These are phyloP conservation scores for Picathartes gymnocephalus DNA, from an alignment of 2,113 vertebrate species.

Conservation along the genomic window DNA sequence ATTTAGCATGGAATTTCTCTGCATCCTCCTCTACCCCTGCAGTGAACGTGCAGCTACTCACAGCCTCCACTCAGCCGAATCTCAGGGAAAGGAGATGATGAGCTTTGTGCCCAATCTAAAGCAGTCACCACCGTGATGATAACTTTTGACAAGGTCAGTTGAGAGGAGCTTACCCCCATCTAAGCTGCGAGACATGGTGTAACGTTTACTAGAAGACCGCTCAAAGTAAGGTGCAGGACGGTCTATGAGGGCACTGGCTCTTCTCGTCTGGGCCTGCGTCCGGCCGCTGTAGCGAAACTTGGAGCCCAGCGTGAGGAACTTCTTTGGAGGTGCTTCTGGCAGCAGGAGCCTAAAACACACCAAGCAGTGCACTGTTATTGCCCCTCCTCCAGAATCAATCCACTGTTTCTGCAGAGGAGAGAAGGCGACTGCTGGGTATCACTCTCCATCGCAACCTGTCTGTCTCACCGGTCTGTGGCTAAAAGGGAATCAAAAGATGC, in stretches of 20 bases:
- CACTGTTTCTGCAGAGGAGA: background rate
- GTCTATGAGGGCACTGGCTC: constrained; percentile 90
- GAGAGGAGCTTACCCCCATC: constrained; percentile 83
- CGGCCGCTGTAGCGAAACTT: constrained; percentile 97
- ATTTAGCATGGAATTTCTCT: background rate
- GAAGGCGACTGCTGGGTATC: background rate
- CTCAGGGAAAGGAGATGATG: background rate
- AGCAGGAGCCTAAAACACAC: constrained; percentile 82
- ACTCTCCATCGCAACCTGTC: background rate
- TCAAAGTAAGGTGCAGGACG: constrained; percentile 91
- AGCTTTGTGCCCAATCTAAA: background rate
- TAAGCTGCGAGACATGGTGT: constrained; percentile 93
- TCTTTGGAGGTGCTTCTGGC: constrained; percentile 93
- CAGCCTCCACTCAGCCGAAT: background rate
- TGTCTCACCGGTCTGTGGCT: background rate
- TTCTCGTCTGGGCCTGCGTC: constrained; percentile 90
- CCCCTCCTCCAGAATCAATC: background rate
- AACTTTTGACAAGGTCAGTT: background rate
- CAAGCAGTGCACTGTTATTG: background rate
- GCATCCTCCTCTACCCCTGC: background rate
- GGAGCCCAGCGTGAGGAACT: constrained; percentile 92
- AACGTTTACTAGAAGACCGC: constrained; percentile 90
- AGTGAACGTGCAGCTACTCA: background rate
- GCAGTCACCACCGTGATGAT: background rate
- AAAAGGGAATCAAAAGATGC: background rate